phyloP scores from a whole-genome alignment of 2,888 invertebrate genomes.

The Smittia aterrima region DNA sequence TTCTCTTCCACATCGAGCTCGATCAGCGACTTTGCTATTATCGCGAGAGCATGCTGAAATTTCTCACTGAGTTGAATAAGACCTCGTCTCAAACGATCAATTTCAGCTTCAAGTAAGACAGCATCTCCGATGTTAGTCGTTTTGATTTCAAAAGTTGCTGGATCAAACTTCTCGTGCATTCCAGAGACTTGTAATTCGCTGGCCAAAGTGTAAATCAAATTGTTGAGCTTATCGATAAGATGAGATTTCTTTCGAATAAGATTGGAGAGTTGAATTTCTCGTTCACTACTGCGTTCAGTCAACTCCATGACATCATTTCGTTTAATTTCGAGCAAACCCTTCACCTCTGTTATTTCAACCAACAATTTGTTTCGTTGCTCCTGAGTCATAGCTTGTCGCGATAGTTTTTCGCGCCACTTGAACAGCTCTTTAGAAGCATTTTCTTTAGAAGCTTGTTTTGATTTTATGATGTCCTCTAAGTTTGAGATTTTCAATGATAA shows the following conservation, averaged over 20 bases:
- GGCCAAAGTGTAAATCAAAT: constrained; percentile 42
- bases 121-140: constrained; percentile 7
- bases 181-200: neutral
- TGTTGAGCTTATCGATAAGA: constrained; percentile 42
- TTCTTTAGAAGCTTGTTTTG: neutral
- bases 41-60: neutral
- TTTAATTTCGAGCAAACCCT: constrained; percentile 40
- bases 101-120: constrained; percentile 30
- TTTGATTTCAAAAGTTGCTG: constrained; percentile 10
- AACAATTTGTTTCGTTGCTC: constrained; percentile 46
- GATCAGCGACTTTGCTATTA: neutral
- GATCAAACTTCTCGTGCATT: constrained; percentile 38
- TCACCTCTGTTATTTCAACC: constrained; percentile 44
- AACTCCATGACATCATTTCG: constrained; percentile 38
- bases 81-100: constrained; percentile 27
- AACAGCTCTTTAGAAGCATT: neutral
- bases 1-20: neutral
- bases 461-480: neutral
- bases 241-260: constrained; percentile 42
- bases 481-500: neutral
- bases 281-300: constrained; percentile 41
- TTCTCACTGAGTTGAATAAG: constrained; percentile 24
- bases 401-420: constrained; percentile 41
- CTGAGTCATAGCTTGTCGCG: constrained; percentile 44
- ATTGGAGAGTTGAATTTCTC: constrained; percentile 43